A percentile compares a stretch with the other conserved stretches of the same genome.
These are phyloP conservation scores for Antechinus stuartii DNA, from an alignment of 2,113 vertebrate species.

Conservation along the genomic window DNA sequence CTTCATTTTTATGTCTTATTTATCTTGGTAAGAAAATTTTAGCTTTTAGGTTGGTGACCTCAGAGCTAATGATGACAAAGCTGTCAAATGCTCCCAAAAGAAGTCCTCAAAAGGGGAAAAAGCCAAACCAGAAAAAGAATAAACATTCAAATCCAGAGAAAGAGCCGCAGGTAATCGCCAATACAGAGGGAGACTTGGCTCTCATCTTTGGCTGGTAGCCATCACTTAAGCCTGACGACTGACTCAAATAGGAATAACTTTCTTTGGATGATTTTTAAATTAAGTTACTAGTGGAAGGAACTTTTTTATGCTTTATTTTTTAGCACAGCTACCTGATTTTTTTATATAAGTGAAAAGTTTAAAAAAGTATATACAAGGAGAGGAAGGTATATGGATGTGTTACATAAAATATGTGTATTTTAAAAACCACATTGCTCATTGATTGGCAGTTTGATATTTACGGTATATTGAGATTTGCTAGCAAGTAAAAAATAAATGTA, in stretches of 20 bases:
- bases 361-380: background rate
- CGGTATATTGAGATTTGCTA: background rate
- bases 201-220: background rate
- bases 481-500: background rate
- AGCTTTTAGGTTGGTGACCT: conserved; percentile 90
- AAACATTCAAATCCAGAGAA: conserved; percentile 92
- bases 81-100: conserved; percentile 90
- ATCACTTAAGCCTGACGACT: background rate
- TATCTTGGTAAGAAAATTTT: conserved; percentile 87
- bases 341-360: conserved; percentile 14
- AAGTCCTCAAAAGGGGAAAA: conserved; percentile 90
- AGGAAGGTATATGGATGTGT: too few species aligned
- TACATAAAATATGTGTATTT: too few species aligned
- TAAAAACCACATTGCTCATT: too few species aligned
- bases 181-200: background rate
- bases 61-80: conserved; percentile 86
- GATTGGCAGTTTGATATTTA: background rate
- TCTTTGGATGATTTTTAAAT: background rate
- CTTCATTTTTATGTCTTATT: conserved; percentile 5
- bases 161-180: conserved; percentile 86
- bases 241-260: background rate
- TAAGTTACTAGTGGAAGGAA: background rate
- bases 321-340: background rate
- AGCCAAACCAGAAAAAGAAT: conserved; percentile 88
- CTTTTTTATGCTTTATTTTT: background rate